Percentiles rank a stretch among this genome's conserved stretches.
phyloP scores from a whole-genome alignment of 2,113 vertebrate genomes.

The Odocoileus virginianus region DNA sequence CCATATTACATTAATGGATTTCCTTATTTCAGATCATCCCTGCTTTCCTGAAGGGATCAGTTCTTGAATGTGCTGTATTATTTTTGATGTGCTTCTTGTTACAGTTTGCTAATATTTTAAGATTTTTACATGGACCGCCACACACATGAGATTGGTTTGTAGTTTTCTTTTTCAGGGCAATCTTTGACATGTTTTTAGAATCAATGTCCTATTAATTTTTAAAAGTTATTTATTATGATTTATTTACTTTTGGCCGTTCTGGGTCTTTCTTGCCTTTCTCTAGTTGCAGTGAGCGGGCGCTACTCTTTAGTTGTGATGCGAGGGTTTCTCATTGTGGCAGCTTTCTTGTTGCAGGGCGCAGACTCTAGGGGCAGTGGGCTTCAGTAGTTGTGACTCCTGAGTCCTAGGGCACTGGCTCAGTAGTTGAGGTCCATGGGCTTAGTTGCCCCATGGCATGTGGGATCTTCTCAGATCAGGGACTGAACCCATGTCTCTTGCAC shows the following conservation, averaged over 20 bases:
- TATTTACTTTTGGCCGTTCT: neutral
- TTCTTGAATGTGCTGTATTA: neutral
- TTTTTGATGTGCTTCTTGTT: neutral
- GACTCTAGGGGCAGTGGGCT: neutral
- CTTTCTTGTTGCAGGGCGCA: neutral
- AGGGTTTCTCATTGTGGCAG: neutral
- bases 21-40: neutral
- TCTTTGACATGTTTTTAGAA: neutral
- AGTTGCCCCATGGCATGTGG: neutral
- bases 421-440: neutral
- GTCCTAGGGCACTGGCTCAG: neutral
- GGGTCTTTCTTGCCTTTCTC: neutral
- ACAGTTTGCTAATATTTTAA: neutral
- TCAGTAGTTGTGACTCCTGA: neutral
- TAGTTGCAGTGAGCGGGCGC: accelerated
- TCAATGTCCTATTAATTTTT: neutral
- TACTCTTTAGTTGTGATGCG: neutral
- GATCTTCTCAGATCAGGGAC: neutral
- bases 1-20: neutral
- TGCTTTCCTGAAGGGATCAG: neutral
- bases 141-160: neutral
- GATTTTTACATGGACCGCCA: neutral
- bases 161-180: neutral
- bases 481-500: neutral
- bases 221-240: neutral